Percentiles rank a stretch among this genome's conserved stretches.
Evolutionary conservation across 2,888 invertebrate genomes (phyloP).

Genomic region (Acanthopleura granulata): DNA sequence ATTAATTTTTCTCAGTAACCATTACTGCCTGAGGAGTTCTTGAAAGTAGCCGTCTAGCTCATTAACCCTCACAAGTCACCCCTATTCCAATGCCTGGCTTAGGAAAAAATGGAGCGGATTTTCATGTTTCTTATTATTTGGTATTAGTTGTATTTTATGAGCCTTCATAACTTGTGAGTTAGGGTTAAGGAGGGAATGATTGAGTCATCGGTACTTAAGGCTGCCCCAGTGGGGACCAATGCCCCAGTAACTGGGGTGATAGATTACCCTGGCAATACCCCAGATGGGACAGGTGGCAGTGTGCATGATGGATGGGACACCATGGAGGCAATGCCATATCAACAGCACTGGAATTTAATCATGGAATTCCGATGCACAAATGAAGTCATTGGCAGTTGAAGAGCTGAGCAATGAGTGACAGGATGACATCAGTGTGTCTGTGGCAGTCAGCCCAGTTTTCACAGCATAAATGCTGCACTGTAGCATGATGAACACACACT

Average conservation of each 20-base stretch:
- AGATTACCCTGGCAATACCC: not conserved
- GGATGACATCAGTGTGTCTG: not conserved
- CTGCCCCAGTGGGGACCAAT: not conserved
- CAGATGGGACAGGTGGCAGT: not conserved
- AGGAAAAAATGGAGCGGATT: too few relatives aligned
- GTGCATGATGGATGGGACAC: not conserved
- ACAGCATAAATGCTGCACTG: too few relatives aligned
- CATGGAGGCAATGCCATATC: not conserved
- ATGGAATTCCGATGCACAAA: slow-evolving; percentile 1
- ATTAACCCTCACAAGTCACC: too few relatives aligned
- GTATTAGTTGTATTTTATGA: too few relatives aligned
- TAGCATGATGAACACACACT: too few relatives aligned
- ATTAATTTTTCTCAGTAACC: too few relatives aligned
- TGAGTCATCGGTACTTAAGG: slow-evolving; percentile 3
- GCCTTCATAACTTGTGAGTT: not conserved
- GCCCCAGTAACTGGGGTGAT: not conserved
- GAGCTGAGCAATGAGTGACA: too few relatives aligned
- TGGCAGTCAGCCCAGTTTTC: not conserved
- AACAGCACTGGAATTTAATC: slow-evolving; percentile 10
- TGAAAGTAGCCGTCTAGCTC: too few relatives aligned
- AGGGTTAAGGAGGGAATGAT: slow-evolving; percentile 9
- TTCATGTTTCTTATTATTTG: too few relatives aligned
- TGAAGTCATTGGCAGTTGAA: not conserved
- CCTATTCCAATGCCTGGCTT: too few relatives aligned
- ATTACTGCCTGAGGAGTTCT: too few relatives aligned